A percentile compares a stretch with the other conserved stretches of the same genome.
These are phyloP conservation scores for Tipula confusa DNA, from an alignment of 2,888 invertebrate species.

Conservation along the genomic window DNA sequence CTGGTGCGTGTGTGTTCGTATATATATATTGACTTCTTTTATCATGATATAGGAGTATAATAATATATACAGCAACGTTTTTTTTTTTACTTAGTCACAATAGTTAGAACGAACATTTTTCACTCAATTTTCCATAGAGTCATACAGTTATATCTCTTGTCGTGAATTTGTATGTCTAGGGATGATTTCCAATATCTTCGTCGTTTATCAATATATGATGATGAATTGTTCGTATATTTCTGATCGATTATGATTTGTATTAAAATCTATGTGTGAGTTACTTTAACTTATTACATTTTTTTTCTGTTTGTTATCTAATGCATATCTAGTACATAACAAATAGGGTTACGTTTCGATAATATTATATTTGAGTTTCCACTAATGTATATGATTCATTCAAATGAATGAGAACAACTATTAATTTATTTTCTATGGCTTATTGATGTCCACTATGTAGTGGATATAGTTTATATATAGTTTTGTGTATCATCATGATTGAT, in stretches of 20 bases:
- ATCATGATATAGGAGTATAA: no score
- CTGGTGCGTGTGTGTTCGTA: background rate
- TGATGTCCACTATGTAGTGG: no score
- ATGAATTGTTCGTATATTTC: background rate
- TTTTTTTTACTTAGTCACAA: background rate
- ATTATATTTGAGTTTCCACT: background rate
- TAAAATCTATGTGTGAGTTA: background rate
- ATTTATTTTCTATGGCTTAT: background rate
- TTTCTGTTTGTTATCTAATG: background rate
- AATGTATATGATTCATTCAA: background rate
- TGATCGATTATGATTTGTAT: background rate
- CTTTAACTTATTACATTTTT: background rate
- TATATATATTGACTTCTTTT: background rate
- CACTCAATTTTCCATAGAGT: background rate
- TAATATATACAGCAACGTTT: background rate
- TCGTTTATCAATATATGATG: slow-evolving; percentile 13
- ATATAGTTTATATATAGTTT: background rate
- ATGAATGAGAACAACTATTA: background rate
- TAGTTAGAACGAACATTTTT: background rate
- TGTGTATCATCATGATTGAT: background rate
- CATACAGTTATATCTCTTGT: background rate
- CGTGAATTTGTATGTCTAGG: background rate
- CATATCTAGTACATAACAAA: background rate
- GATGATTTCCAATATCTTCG: background rate
- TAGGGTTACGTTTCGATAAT: background rate